Conservation (phyloP, 1,140 invertebrate genomes). For the Galendromus occidentalis region DNA sequence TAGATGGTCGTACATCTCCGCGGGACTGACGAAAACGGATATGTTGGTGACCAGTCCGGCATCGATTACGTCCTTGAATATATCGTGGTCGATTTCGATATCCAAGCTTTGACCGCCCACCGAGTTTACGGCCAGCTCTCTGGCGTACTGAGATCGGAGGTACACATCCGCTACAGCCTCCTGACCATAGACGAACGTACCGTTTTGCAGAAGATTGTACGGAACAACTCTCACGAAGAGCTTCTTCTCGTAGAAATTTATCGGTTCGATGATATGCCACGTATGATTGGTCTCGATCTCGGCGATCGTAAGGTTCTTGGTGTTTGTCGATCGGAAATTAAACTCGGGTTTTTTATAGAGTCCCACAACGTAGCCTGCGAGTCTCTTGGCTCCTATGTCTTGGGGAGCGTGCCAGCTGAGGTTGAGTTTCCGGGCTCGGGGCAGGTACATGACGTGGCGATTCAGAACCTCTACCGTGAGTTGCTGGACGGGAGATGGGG, state of each 20-base stretch:
- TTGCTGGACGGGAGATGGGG: background rate
- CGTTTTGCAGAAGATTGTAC: background rate
- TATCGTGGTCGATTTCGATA: slow-evolving; percentile 4
- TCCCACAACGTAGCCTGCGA: background rate
- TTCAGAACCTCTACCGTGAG: background rate
- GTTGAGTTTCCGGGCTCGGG: background rate
- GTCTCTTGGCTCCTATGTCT: background rate
- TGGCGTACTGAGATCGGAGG: background rate
- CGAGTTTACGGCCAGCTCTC: background rate
- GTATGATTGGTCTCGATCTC: background rate
- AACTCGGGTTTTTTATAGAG: slow-evolving; percentile 6
- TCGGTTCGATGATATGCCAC: slow-evolving; percentile 6
- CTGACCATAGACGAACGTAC: background rate
- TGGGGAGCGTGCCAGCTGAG: background rate
- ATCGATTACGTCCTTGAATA: slow-evolving; percentile 1
- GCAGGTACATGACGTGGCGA: background rate
- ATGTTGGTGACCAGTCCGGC: slow-evolving; percentile 2
- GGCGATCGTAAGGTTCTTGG: background rate
- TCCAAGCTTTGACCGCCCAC: background rate
- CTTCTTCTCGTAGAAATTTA: background rate
- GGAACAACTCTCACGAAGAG: background rate
- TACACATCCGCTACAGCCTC: background rate
- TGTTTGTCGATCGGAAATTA: background rate
- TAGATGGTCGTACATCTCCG: background rate
- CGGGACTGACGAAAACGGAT: background rate